phyloP scores from a whole-genome alignment of 2,797 vertebrate genomes.

The Dipus sagitta region DNA sequence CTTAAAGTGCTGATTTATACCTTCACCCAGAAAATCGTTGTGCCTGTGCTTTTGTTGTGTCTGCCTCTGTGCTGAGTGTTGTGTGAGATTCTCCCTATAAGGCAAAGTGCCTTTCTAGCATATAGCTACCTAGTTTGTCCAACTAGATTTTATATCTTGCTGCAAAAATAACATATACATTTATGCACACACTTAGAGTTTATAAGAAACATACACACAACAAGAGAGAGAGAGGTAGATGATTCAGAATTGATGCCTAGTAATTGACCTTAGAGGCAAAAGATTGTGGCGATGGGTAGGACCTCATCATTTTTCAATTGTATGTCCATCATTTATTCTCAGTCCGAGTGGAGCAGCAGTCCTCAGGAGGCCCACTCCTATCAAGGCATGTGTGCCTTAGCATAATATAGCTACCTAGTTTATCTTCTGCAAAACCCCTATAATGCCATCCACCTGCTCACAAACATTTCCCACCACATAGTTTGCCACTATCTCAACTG shows the following conservation, averaged over 20 bases:
- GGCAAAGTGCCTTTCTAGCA: not conserved
- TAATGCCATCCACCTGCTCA: not conserved
- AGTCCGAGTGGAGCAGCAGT: not conserved
- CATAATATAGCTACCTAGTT: not conserved
- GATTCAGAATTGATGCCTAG: not conserved
- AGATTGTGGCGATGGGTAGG: not conserved
- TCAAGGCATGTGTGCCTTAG: not conserved
- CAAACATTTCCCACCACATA: not conserved
- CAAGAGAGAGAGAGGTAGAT: not conserved
- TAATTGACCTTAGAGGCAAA: not conserved
- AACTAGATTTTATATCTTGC: not conserved
- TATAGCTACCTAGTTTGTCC: too few relatives aligned
- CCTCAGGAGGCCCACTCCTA: not conserved
- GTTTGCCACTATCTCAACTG: not conserved
- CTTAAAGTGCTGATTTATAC: not conserved
- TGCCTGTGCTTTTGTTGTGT: conserved; percentile 25
- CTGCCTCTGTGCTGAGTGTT: conserved; percentile 1
- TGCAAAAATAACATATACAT: conserved; percentile 31
- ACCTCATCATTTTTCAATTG: not conserved
- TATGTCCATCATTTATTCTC: not conserved
- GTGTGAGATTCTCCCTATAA: not conserved
- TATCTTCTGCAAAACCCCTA: conserved; percentile 26
- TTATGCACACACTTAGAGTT: not conserved
- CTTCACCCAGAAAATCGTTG: conserved; percentile 13
- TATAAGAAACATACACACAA: not conserved